A percentile compares a stretch with the other conserved stretches of the same genome.
phyloP scores from a whole-genome alignment of 2,888 invertebrate species.

The Cantharis rufa region DNA sequence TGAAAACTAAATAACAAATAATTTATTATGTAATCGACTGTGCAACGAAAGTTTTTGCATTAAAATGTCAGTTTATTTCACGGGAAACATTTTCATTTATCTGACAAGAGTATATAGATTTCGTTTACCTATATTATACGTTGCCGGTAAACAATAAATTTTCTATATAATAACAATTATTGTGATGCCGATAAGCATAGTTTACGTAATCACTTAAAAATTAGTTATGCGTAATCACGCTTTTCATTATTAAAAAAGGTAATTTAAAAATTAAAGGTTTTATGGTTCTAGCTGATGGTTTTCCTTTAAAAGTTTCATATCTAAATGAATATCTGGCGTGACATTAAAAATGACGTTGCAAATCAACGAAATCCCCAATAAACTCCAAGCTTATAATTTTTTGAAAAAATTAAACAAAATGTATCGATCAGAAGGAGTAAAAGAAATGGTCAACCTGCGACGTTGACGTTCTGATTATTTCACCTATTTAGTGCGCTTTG shows the following conservation, averaged over 20 bases:
- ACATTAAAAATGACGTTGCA: slow-evolving; percentile 41
- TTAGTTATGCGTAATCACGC: slow-evolving; percentile 30
- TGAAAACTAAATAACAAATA: not conserved
- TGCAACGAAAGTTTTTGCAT: not conserved
- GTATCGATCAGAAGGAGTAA: not conserved
- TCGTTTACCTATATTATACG: not conserved
- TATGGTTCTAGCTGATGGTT: slow-evolving; percentile 30
- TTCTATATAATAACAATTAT: not conserved
- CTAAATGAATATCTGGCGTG: slow-evolving; percentile 45
- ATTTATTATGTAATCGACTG: not conserved
- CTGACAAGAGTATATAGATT: not conserved
- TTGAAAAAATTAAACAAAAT: not conserved
- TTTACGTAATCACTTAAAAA: not conserved
- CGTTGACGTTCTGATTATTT: slow-evolving; percentile 28
- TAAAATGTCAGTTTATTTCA: not conserved
- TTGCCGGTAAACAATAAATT: not conserved
- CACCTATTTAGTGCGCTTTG: slow-evolving; percentile 11
- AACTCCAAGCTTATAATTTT: not conserved
- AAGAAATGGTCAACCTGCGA: not conserved
- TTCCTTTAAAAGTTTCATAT: slow-evolving; percentile 37
- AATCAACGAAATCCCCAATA: slow-evolving; percentile 16
- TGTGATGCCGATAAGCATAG: not conserved
- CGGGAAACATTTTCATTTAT: not conserved
- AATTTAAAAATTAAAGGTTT: slow-evolving; percentile 33
- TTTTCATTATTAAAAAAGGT: slow-evolving; percentile 33